Percentiles rank a stretch among this genome's conserved stretches.
These are phyloP conservation scores for Drosophila heteroneura DNA, from an alignment of 2,888 invertebrate species.

Conservation along the genomic window DNA sequence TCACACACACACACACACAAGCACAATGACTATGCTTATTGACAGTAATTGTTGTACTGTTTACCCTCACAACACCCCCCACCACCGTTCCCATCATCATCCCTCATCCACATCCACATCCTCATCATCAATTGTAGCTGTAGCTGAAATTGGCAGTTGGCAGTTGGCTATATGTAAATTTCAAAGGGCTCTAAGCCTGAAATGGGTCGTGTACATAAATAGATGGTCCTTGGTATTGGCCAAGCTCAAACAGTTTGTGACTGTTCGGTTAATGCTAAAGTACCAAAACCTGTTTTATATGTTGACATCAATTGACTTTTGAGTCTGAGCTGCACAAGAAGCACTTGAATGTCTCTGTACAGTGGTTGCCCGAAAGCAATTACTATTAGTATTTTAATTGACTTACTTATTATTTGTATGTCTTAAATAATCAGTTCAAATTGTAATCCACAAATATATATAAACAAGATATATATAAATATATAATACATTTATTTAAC, in stretches of 20 bases:
- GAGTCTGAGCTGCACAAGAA: neutral
- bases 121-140: neutral
- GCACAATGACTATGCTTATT: constrained; percentile 36
- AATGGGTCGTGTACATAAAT: constrained; percentile 3
- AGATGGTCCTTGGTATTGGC: constrained; percentile 13
- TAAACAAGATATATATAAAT: neutral
- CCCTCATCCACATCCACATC: neutral
- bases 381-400: neutral
- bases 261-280: neutral
- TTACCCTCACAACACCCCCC: neutral
- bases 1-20: constrained; percentile 4
- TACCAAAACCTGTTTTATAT: constrained; percentile 3
- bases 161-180: constrained; percentile 22
- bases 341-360: neutral
- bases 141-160: constrained; percentile 19
- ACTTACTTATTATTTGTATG: neutral
- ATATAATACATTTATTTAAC: neutral
- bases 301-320: constrained; percentile 1
- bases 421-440: neutral
- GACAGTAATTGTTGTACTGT: constrained; percentile 48
- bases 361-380: neutral
- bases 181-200: constrained; percentile 29
- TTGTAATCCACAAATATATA: neutral
- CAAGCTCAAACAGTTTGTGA: constrained; percentile 6
- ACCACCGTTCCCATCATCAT: neutral